Conservation (phyloP, 2,113 vertebrate species). For the Cottus gobio region DNA sequence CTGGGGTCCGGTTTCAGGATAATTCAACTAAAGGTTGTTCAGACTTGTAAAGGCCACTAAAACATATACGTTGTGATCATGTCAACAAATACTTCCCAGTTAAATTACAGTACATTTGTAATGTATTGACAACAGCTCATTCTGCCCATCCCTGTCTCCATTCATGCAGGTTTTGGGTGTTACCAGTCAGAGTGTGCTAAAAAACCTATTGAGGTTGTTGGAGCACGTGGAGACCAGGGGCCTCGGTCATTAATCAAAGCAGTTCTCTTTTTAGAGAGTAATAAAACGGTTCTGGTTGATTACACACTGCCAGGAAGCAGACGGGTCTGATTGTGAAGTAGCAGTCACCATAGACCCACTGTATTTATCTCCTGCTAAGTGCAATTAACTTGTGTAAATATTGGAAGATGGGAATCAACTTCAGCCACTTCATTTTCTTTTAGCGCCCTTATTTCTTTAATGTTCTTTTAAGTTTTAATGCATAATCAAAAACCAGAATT, state of each 20-base stretch:
- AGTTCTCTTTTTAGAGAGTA: slow-evolving; percentile 16
- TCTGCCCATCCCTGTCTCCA: slow-evolving; percentile 7
- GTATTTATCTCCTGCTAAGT: slow-evolving; percentile 2
- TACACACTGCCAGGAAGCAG: slow-evolving; percentile 23
- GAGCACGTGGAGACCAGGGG: slow-evolving; percentile 32
- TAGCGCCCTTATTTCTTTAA: not conserved
- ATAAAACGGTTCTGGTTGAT: slow-evolving; percentile 29
- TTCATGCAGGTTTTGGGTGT: slow-evolving; percentile 14
- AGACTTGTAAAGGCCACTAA: slow-evolving; percentile 33
- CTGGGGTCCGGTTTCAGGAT: slow-evolving; percentile 30
- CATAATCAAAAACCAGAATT: not conserved
- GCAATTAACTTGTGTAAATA: slow-evolving; percentile 4
- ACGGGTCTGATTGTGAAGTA: slow-evolving; percentile 25
- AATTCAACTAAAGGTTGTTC: slow-evolving; percentile 24
- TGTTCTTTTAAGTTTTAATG: not conserved
- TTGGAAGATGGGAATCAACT: not conserved
- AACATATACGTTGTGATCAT: not conserved
- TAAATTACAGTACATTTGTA: slow-evolving; percentile 14
- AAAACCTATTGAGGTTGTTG: slow-evolving; percentile 27
- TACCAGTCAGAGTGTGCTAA: slow-evolving; percentile 4
- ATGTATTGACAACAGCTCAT: slow-evolving; percentile 32
- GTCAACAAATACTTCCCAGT: slow-evolving; percentile 25
- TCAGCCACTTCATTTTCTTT: not conserved
- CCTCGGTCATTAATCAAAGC: slow-evolving; percentile 59
- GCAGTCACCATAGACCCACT: not conserved